phyloP scores from a whole-genome alignment of 2,888 invertebrate genomes.

The Ochropleura plecta region DNA sequence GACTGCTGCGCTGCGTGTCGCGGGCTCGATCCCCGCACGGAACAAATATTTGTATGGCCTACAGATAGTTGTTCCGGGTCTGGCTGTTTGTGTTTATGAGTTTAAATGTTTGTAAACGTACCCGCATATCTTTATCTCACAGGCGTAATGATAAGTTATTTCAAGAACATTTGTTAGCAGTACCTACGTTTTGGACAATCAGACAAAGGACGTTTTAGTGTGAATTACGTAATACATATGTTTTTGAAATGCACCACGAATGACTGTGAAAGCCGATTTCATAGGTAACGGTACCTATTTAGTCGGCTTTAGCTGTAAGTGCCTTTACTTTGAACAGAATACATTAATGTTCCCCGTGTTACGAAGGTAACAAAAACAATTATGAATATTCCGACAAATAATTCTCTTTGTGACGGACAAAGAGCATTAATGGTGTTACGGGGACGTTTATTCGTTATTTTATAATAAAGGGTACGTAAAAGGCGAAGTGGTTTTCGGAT shows the following conservation, averaged over 20 bases:
- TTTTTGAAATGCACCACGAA: conserved; percentile 10
- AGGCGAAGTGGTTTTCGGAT: neutral
- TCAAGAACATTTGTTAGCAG: neutral
- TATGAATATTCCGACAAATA: conserved; percentile 42
- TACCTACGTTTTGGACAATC: neutral
- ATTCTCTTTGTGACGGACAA: conserved; percentile 36
- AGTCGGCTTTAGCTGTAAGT: neutral
- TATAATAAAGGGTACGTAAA: neutral
- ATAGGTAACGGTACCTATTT: neutral
- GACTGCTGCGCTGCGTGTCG: no score
- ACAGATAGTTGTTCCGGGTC: no score
- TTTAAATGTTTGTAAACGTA: no score
- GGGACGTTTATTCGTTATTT: conserved; percentile 15
- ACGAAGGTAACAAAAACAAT: conserved; percentile 40
- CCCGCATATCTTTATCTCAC: no score
- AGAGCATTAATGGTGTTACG: conserved; percentile 36
- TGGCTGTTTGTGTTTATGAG: no score
- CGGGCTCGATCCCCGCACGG: no score
- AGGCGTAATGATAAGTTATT: neutral
- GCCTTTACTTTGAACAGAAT: conserved; percentile 24
- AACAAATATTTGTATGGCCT: no score
- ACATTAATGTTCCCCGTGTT: conserved; percentile 22
- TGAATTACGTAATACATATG: neutral
- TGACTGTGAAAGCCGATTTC: neutral
- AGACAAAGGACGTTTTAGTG: neutral